A percentile compares a stretch with the other conserved stretches of the same genome.
These are phyloP conservation scores for Molossus alvarezi DNA, from an alignment of 2,797 vertebrate genomes.

Conservation along the genomic window DNA sequence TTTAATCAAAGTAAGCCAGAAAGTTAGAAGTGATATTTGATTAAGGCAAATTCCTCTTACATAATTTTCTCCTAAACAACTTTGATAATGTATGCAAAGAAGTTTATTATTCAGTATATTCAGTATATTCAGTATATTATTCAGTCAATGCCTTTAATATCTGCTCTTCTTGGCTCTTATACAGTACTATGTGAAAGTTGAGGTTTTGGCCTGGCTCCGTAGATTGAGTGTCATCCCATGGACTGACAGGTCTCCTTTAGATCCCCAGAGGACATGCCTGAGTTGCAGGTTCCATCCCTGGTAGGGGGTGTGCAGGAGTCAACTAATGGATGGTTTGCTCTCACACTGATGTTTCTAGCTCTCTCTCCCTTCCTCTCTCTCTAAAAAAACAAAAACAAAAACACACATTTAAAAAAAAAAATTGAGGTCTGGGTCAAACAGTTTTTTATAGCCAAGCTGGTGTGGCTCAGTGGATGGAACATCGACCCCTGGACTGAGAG, in stretches of 20 bases:
- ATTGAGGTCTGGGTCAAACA: background rate
- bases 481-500: too few relatives aligned
- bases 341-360: too few relatives aligned
- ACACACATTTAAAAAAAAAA: background rate
- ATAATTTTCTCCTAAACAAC: background rate
- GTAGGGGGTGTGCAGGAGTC: too few relatives aligned
- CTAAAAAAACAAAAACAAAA: too few relatives aligned
- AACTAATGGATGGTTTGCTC: too few relatives aligned
- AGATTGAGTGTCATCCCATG: too few relatives aligned
- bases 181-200: background rate
- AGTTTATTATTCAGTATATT: background rate
- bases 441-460: too few relatives aligned
- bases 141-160: background rate
- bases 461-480: too few relatives aligned
- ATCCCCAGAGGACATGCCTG: too few relatives aligned
- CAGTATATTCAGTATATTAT: background rate
- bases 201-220: background rate
- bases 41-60: background rate
- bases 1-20: conserved; percentile 5
- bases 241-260: too few relatives aligned
- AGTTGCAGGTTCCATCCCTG: too few relatives aligned
- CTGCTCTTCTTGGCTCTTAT: background rate
- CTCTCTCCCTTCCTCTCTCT: too few relatives aligned
- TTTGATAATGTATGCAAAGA: background rate
- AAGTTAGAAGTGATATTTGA: background rate